A percentile compares a stretch with the other conserved stretches of the same genome.
Conservation (phyloP, 2,113 vertebrate genomes). For the Arenaria interpres region DNA sequence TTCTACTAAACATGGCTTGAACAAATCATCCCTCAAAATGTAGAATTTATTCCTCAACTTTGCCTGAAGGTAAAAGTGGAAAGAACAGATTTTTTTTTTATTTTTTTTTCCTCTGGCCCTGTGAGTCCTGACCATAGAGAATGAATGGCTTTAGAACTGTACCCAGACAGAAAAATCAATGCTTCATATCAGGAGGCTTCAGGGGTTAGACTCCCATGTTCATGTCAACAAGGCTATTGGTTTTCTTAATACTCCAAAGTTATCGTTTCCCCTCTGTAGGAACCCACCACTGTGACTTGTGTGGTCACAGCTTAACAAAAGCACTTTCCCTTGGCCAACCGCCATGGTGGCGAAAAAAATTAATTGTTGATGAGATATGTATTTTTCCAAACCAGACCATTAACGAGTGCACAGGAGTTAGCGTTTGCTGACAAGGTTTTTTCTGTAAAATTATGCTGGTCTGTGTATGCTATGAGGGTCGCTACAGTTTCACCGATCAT, state of each 20-base stretch:
- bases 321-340: slow-evolving; percentile 83
- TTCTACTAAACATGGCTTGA: slow-evolving; percentile 79
- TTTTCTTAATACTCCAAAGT: slow-evolving; percentile 99
- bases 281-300: slow-evolving; percentile 86
- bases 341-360: slow-evolving; percentile 68
- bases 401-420: not conserved
- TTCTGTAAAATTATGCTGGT: not conserved
- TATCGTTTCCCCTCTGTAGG: slow-evolving; percentile 91
- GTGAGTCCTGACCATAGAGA: slow-evolving; percentile 92
- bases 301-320: slow-evolving; percentile 93
- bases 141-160: slow-evolving; percentile 95
- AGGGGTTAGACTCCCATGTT: slow-evolving; percentile 98
- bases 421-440: not conserved
- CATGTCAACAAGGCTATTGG: slow-evolving; percentile 99
- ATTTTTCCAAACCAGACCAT: slow-evolving; percentile 62
- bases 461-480: not conserved
- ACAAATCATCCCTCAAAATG: slow-evolving; percentile 84
- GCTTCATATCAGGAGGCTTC: slow-evolving; percentile 99
- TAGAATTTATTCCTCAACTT: slow-evolving; percentile 88
- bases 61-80: slow-evolving; percentile 87
- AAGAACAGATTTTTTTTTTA: slow-evolving; percentile 80
- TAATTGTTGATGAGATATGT: slow-evolving; percentile 79
- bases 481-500: not conserved
- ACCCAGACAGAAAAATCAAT: slow-evolving; percentile 99
- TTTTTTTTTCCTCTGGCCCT: slow-evolving; percentile 72